phyloP scores from a whole-genome alignment of 1,140 invertebrate species.

The Diorhabda elongata region DNA sequence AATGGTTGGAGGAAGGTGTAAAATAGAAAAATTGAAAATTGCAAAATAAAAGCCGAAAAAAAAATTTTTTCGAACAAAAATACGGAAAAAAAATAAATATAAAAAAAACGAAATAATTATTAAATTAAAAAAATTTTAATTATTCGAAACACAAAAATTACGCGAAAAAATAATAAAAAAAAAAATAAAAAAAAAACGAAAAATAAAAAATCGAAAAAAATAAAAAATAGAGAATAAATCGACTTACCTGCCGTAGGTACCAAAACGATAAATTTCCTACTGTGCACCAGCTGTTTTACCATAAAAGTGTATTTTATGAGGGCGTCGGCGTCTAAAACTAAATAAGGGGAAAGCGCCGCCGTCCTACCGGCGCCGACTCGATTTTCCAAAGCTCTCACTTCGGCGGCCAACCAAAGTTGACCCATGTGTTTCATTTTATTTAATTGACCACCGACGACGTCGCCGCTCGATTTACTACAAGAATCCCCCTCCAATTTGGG shows the following conservation, averaged over 20 bases:
- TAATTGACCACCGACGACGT: constrained; percentile 36
- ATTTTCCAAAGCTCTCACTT: constrained; percentile 57
- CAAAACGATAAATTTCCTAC: constrained; percentile 73
- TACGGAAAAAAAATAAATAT: no score
- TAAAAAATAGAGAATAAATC: neutral
- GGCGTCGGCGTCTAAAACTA: constrained; percentile 69
- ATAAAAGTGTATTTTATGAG: constrained; percentile 66
- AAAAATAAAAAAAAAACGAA: no score
- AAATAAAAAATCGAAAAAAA: no score
- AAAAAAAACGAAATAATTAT: no score
- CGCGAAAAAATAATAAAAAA: no score
- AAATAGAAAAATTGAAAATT: no score
- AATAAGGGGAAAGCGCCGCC: constrained; percentile 63
- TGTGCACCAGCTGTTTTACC: constrained; percentile 72
- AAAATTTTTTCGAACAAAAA: no score
- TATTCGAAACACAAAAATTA: no score
- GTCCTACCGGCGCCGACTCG: constrained; percentile 41
- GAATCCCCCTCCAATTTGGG: neutral
- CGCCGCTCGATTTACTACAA: neutral
- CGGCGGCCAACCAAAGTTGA: constrained; percentile 54
- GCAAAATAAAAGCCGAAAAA: no score
- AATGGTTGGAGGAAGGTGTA: no score
- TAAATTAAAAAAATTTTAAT: no score
- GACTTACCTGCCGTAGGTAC: constrained; percentile 70
- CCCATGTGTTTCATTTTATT: constrained; percentile 54